Percentiles rank a stretch among this genome's conserved stretches.
phyloP scores from a whole-genome alignment of 2,888 invertebrate genomes.

The Tetanocera ferruginea region DNA sequence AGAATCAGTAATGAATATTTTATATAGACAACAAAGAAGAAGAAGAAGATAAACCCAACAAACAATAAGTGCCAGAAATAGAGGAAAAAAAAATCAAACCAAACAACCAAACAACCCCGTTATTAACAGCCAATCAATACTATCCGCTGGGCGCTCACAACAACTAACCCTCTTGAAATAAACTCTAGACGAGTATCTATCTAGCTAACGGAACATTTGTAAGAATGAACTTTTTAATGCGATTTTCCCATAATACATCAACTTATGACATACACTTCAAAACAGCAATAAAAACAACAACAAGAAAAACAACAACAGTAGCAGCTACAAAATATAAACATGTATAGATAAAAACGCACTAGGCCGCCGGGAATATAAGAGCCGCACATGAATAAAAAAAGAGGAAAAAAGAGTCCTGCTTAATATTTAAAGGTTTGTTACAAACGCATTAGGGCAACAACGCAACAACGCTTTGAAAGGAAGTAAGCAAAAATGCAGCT shows the following conservation, averaged over 20 bases:
- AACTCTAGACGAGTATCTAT: neutral
- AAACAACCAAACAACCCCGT: slow-evolving; percentile 8
- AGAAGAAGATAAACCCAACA: neutral
- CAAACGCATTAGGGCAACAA: neutral
- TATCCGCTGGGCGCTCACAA: neutral
- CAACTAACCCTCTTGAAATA: slow-evolving; percentile 16
- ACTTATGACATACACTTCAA: slow-evolving; percentile 28
- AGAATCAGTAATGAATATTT: slow-evolving; percentile 34
- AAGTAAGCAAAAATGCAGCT: neutral
- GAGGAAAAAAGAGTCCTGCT: slow-evolving; percentile 43
- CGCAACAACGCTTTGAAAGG: neutral
- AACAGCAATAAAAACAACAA: slow-evolving; percentile 32
- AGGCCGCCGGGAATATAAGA: slow-evolving; percentile 34
- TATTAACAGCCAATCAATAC: slow-evolving; percentile 27
- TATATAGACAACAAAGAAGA: neutral
- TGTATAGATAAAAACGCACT: slow-evolving; percentile 30
- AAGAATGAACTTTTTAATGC: slow-evolving; percentile 26
- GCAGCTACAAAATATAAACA: neutral
- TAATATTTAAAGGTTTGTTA: slow-evolving; percentile 30
- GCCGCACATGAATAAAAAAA: too few relatives aligned
- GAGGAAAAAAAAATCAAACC: neutral
- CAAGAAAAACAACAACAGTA: slow-evolving; percentile 34
- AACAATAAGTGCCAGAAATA: neutral
- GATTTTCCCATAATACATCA: slow-evolving; percentile 37
- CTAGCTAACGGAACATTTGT: neutral